Evolutionary conservation across 2,888 invertebrate genomes (phyloP).

Genomic region (Drosophila cracens): DNA sequence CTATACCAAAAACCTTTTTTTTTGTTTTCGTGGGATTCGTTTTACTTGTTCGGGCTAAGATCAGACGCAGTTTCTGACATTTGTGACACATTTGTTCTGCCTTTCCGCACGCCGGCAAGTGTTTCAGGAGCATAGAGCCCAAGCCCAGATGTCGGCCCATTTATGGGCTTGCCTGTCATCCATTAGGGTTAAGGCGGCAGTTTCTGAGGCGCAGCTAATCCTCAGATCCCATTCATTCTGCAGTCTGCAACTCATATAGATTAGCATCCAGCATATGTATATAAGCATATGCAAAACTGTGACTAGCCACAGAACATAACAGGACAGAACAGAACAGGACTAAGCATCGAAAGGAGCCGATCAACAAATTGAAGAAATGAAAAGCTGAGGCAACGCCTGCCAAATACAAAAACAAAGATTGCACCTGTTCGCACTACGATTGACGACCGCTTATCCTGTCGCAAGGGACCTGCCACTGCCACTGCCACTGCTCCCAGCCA

Average conservation of each 20-base stretch:
- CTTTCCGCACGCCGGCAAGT: constrained; percentile 27
- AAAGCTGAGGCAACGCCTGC: constrained; percentile 30
- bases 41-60: constrained; percentile 13
- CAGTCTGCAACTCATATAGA: constrained; percentile 23
- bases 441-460: constrained; percentile 41
- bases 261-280: constrained; percentile 35
- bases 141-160: constrained; percentile 22
- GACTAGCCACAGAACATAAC: not conserved
- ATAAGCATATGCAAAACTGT: constrained; percentile 15
- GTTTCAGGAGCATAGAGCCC: not conserved
- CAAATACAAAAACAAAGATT: constrained; percentile 15
- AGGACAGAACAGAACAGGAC: not conserved
- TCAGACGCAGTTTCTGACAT: constrained; percentile 23
- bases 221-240: not conserved
- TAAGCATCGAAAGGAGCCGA: not conserved
- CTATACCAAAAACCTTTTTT: not conserved
- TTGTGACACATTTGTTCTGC: constrained; percentile 49
- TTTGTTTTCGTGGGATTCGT: not conserved
- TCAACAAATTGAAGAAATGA: constrained; percentile 9
- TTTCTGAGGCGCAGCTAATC: constrained; percentile 9
- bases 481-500: not conserved
- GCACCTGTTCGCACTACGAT: constrained; percentile 60
- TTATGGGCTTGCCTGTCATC: constrained; percentile 28
- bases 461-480: constrained; percentile 29
- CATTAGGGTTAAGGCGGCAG: constrained; percentile 26